Percentiles rank a stretch among this genome's conserved stretches.
These are phyloP conservation scores for Hyaena hyaena DNA, from an alignment of 2,113 vertebrate genomes.

Conservation along the genomic window DNA sequence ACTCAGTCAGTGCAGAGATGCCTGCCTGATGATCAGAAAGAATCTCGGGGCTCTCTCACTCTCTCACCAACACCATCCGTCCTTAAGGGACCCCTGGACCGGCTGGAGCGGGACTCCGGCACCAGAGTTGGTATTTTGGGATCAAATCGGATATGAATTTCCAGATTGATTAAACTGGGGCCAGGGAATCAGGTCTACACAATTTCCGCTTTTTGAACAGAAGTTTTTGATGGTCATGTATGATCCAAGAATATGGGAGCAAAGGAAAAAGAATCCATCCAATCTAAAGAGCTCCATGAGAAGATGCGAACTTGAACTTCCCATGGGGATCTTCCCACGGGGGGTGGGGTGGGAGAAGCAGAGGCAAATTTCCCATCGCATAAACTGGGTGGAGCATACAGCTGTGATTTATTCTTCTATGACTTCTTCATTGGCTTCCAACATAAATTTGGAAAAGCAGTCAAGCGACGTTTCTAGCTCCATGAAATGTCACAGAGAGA, in stretches of 20 bases:
- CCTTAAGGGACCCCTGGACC: too few species aligned
- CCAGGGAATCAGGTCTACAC: too few species aligned
- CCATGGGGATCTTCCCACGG: too few species aligned
- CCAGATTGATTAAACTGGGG: neutral
- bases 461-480: neutral
- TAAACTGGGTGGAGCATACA: neutral
- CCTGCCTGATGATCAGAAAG: too few species aligned
- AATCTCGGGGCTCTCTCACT: too few species aligned
- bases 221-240: neutral
- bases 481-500: neutral
- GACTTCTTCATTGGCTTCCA: neutral
- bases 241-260: neutral
- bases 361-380: too few species aligned
- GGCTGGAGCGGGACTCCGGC: too few species aligned
- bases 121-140: neutral
- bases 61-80: too few species aligned
- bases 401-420: neutral
- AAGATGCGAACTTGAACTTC: too few species aligned
- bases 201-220: neutral
- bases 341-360: too few species aligned
- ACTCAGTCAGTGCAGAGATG: too few species aligned
- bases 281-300: too few species aligned
- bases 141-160: neutral
- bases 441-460: rapidly evolving
- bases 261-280: neutral